These are phyloP conservation scores for Tiphia femorata DNA, from an alignment of 2,888 invertebrate species.

Conservation along the genomic window DNA sequence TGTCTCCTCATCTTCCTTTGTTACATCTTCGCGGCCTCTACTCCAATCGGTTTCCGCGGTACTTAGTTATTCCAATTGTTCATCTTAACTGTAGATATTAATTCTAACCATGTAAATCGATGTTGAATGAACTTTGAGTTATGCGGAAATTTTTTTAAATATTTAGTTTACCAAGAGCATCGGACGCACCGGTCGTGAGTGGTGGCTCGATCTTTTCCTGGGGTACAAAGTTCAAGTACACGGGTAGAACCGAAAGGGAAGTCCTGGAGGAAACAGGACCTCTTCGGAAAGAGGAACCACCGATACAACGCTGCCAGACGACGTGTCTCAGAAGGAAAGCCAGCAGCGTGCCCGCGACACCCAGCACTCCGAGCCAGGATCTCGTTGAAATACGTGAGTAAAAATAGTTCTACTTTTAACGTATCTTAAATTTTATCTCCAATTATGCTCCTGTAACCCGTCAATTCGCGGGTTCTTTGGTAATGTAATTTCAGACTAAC, in stretches of 20 bases:
- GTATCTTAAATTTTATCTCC: too few relatives aligned
- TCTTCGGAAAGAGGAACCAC: constrained; percentile 71
- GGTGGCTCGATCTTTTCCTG: constrained; percentile 94
- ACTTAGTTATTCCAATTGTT: too few relatives aligned
- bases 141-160: neutral
- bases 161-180: constrained; percentile 86
- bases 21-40: too few relatives aligned
- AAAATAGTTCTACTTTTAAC: too few relatives aligned
- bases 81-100: too few relatives aligned
- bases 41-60: too few relatives aligned
- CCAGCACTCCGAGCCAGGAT: constrained; percentile 84
- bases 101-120: neutral
- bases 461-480: too few relatives aligned
- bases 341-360: constrained; percentile 89
- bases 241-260: constrained; percentile 92
- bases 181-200: constrained; percentile 88
- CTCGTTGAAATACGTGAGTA: constrained; percentile 72
- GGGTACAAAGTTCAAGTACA: constrained; percentile 94
- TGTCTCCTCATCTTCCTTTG: too few relatives aligned
- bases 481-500: too few relatives aligned
- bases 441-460: too few relatives aligned
- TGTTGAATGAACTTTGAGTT: neutral
- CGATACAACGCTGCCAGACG: constrained; percentile 75
- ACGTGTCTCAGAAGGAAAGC: constrained; percentile 80
- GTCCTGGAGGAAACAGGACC: constrained; percentile 85